Evolutionary conservation across 2,113 vertebrate species (phyloP).

Genomic region (Crypturellus undulatus): DNA sequence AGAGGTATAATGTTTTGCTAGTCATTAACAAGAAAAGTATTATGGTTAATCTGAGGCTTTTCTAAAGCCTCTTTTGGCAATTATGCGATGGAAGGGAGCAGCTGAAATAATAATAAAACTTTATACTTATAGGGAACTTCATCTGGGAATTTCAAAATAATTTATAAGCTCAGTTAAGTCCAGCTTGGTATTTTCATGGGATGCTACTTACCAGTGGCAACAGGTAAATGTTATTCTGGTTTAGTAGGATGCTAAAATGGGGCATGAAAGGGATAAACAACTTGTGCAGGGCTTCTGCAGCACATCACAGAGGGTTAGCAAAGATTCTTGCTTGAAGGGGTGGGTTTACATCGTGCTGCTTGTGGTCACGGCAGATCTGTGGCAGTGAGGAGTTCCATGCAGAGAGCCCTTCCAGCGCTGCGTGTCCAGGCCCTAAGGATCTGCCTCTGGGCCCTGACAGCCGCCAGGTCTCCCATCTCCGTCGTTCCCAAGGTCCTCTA

Average conservation of each 20-base stretch:
- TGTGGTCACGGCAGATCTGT: not conserved
- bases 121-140: constrained; percentile 15
- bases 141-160: constrained; percentile 49
- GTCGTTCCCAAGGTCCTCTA: not conserved
- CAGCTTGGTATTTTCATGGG: constrained; percentile 29
- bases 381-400: not conserved
- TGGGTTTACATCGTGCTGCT: not conserved
- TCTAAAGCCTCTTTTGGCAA: constrained; percentile 11
- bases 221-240: not conserved
- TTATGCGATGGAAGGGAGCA: not conserved
- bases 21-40: constrained; percentile 42
- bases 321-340: not conserved
- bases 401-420: not conserved
- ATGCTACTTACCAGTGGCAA: constrained; percentile 12
- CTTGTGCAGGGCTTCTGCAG: not conserved
- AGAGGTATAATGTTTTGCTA: constrained; percentile 33
- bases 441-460: not conserved
- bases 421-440: not conserved
- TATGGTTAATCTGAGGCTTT: constrained; percentile 36
- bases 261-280: not conserved
- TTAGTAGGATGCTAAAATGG: not conserved
- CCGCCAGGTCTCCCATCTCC: not conserved
- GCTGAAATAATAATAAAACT: constrained; percentile 63
- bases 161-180: constrained; percentile 36
- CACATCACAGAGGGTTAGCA: rapidly evolving